These are phyloP conservation scores for Solenopsis fugax DNA, from an alignment of 1,140 invertebrate genomes.

Conservation along the genomic window DNA sequence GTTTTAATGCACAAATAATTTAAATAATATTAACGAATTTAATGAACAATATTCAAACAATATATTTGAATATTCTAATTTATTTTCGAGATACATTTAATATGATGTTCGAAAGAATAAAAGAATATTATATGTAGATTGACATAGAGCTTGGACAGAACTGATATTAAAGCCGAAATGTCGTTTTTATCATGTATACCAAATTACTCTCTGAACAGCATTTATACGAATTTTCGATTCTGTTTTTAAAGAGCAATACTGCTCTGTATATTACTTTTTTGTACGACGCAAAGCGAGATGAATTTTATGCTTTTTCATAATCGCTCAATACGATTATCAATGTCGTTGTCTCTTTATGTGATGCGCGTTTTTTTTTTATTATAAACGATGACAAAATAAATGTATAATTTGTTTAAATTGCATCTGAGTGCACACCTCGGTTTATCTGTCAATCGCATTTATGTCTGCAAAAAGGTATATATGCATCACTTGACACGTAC, in stretches of 20 bases:
- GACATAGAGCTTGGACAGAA: not conserved
- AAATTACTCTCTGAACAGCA: not conserved
- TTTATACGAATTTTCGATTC: conserved; percentile 42
- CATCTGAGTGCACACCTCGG: not conserved
- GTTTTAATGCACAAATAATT: too few relatives aligned
- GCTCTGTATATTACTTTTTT: conserved; percentile 36
- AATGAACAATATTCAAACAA: too few relatives aligned
- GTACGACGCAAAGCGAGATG: not conserved
- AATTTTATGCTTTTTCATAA: conserved; percentile 2
- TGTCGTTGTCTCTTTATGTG: not conserved
- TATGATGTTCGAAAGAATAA: not conserved
- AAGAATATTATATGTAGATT: conserved; percentile 29
- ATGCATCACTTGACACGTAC: not conserved
- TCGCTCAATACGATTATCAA: conserved; percentile 32
- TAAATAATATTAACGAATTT: too few relatives aligned
- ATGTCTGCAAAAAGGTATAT: not conserved
- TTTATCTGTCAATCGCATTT: conserved; percentile 23
- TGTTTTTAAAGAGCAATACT: conserved; percentile 39
- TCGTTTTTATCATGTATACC: not conserved
- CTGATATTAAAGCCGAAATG: conserved; percentile 40
- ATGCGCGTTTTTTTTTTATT: not conserved
- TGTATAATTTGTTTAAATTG: conserved; percentile 12
- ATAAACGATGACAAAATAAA: conserved; percentile 22
- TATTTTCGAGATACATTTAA: not conserved
- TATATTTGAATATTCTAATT: not conserved